Evolutionary conservation across 2,113 vertebrate genomes (phyloP).

Genomic region (Callocephalon fimbriatum): DNA sequence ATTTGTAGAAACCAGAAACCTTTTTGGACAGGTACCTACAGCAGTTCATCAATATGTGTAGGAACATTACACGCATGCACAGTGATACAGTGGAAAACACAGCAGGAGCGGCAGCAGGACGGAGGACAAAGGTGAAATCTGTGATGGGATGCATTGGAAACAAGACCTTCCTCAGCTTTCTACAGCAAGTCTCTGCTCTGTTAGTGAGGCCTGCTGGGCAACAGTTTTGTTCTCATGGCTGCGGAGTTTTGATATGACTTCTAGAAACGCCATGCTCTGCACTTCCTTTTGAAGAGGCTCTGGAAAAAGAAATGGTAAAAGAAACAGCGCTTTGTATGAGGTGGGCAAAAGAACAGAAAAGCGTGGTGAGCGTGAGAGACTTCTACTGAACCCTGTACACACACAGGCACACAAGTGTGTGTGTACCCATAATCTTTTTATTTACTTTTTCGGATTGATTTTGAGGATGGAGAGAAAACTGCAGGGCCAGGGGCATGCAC

Average conservation of each 20-base stretch:
- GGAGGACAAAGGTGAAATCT: slow-evolving; percentile 78
- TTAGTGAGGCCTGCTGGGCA: slow-evolving; percentile 95
- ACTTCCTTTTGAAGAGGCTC: slow-evolving; percentile 90
- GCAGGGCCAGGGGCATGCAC: too few species aligned
- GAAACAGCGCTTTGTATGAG: neutral
- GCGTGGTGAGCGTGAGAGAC: neutral
- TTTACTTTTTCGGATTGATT: neutral
- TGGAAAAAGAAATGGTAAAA: slow-evolving; percentile 65
- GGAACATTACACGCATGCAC: slow-evolving; percentile 87
- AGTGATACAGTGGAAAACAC: slow-evolving; percentile 73
- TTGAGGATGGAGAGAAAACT: neutral
- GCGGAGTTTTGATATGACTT: slow-evolving; percentile 93
- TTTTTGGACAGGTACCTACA: slow-evolving; percentile 76
- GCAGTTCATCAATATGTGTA: slow-evolving; percentile 74
- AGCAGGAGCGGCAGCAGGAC: slow-evolving; percentile 76
- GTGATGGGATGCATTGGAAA: slow-evolving; percentile 59
- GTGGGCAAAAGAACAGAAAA: neutral
- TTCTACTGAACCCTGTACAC: neutral
- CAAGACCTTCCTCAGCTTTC: slow-evolving; percentile 89
- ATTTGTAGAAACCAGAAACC: slow-evolving; percentile 84
- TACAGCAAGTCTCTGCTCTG: slow-evolving; percentile 95
- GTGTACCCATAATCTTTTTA: fast-evolving
- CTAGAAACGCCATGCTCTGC: slow-evolving; percentile 90
- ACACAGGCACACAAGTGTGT: neutral
- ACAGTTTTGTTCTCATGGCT: slow-evolving; percentile 98